Conservation (phyloP, 2,113 vertebrate species). For the Sakesphorus luctuosus region DNA sequence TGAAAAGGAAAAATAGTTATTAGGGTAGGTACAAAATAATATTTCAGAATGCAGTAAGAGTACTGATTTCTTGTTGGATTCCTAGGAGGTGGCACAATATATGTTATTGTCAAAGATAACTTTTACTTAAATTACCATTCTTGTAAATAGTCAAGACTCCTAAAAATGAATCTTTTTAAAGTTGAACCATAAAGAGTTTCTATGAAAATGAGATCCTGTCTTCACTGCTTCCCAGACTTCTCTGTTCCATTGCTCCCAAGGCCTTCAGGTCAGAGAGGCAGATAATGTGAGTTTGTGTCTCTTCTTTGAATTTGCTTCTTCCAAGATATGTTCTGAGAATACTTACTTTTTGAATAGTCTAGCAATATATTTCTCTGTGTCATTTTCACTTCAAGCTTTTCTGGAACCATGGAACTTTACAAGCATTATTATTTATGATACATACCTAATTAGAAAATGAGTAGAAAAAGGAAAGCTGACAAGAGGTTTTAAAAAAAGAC, state of each 20-base stretch:
- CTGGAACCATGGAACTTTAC: not conserved
- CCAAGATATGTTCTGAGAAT: not conserved
- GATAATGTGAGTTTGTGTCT: not conserved
- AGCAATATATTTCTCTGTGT: not conserved
- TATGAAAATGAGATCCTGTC: not conserved
- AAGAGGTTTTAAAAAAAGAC: not conserved
- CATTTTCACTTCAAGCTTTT: not conserved
- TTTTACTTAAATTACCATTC: not conserved
- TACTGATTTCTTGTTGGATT: not conserved
- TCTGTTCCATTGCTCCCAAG: not conserved
- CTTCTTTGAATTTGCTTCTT: not conserved
- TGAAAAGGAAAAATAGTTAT: not conserved
- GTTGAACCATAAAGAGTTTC: not conserved
- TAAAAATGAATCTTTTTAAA: not conserved
- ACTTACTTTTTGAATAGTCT: not conserved
- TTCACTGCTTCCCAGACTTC: not conserved
- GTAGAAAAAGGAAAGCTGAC: not conserved
- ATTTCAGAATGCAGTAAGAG: not conserved
- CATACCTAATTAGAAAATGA: not conserved
- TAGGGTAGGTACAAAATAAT: not conserved
- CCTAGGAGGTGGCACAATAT: not conserved
- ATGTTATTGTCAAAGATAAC: not conserved
- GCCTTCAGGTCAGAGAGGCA: not conserved
- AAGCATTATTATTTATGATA: not conserved
- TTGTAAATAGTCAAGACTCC: not conserved